Base-by-base conservation (phyloP, 2,113 vertebrate species). In the Microcebus tavaratra region DNA sequence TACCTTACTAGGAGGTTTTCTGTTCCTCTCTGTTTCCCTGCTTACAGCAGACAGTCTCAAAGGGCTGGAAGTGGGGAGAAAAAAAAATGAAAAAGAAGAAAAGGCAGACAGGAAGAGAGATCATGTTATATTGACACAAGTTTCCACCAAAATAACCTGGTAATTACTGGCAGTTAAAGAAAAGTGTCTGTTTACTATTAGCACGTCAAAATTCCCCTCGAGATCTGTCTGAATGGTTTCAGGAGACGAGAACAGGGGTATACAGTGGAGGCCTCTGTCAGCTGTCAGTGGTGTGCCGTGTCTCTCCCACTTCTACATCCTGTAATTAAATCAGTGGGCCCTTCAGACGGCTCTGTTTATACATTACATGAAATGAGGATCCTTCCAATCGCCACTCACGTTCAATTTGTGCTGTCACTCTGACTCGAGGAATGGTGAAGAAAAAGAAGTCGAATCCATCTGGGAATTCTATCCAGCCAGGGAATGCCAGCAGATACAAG, bases 281-380 rank as follows among this genome's bases (percentile, higher is more conserved):
- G 76, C 76, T 61, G 91, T 82, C 92, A 68, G 72, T 42, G 21
- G 20, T 3, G 4, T 2, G 53, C 73, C 3, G 0, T 1, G 15
- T 8, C 31, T 72, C 27, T 0, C 85, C 36, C 23, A 15, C 42
- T 82, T 83, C 81, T 75, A 63, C 85, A 89, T 65, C 86, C 88
- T 48, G 57, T 97, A 93, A 96, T 97, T 97, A 97, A 95, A 87
- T 94, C 96, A 70, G 34, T 0, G 4, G 90, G 92, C 81, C 88
- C 55, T 82, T 96, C 96, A 91, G 84, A 29, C 39, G 4, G 34
- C 95, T 94, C 91, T 93, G 93, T 63, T 90, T 76, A 87, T 83
- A 83, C 89, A 96, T 94, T 87, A 65, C 68, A 48, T 3, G 50
- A 81, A 88, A 68, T 80, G 85, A 78, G 90, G 88, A 80, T 39